A percentile compares a stretch with the other conserved stretches of the same genome.
Conservation (phyloP, 2,113 vertebrate species). For the Nestor notabilis region DNA sequence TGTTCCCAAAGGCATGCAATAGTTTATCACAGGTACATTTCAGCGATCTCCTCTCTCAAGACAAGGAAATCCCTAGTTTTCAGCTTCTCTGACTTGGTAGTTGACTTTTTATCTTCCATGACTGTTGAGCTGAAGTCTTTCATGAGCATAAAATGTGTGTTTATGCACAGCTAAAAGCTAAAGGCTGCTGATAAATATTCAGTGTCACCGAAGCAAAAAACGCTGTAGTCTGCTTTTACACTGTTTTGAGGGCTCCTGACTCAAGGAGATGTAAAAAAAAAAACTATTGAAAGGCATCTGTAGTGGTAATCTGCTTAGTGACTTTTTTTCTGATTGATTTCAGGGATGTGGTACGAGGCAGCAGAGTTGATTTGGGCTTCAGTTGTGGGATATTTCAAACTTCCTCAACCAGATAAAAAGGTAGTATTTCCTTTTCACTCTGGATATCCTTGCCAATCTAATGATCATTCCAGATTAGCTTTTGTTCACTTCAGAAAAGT, state of each 20-base stretch:
- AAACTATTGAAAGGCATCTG: neutral
- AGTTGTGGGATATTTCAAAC: slow-evolving; percentile 83
- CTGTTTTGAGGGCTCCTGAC: neutral
- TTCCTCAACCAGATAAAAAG: slow-evolving; percentile 94
- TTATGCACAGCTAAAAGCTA: neutral
- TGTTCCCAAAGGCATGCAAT: neutral
- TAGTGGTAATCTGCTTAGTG: neutral
- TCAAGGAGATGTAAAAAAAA: neutral
- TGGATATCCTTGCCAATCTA: neutral
- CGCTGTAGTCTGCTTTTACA: neutral
- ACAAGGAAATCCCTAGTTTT: neutral
- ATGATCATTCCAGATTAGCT: neutral
- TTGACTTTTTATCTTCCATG: neutral
- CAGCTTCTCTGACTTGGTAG: neutral
- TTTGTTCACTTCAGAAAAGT: neutral
- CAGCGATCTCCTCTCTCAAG: neutral
- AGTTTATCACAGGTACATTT: neutral
- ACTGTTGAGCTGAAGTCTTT: neutral
- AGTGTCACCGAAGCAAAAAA: neutral
- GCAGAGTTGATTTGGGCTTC: slow-evolving; percentile 92
- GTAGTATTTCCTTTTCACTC: slow-evolving; percentile 23
- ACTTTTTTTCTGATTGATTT: neutral
- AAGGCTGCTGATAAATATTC: neutral
- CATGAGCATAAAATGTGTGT: neutral
- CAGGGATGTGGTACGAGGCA: slow-evolving; percentile 93